These are phyloP conservation scores for Dolichomitus sp. DNA, from an alignment of 2,888 invertebrate species.

Conservation along the genomic window DNA sequence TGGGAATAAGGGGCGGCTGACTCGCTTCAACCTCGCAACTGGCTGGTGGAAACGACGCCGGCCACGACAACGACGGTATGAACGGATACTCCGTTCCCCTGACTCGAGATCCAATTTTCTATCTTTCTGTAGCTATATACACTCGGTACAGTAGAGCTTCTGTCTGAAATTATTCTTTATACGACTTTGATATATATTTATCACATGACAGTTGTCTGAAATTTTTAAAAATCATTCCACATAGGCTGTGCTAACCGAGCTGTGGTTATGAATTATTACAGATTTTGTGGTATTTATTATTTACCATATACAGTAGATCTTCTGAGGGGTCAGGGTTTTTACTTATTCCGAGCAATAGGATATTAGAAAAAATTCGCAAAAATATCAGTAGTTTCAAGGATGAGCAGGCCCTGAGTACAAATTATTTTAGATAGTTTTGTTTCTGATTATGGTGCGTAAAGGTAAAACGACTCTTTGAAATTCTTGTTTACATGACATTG, in stretches of 20 bases:
- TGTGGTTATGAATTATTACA: neutral
- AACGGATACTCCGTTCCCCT: slow-evolving; percentile 27
- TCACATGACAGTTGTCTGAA: neutral
- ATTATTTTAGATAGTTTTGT: neutral
- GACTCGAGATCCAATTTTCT: slow-evolving; percentile 39
- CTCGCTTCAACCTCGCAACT: slow-evolving; percentile 47
- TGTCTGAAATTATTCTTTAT: neutral
- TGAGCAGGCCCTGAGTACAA: neutral
- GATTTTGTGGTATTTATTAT: neutral
- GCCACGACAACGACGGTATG: slow-evolving; percentile 34
- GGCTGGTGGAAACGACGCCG: slow-evolving; percentile 35
- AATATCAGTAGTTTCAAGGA: neutral
- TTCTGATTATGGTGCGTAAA: neutral
- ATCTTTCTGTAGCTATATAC: slow-evolving; percentile 9
- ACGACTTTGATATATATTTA: neutral
- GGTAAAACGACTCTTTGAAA: neutral
- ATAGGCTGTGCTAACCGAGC: neutral
- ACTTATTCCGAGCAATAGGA: too few species aligned
- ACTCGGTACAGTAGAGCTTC: slow-evolving; percentile 20
- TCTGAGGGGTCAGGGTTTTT: too few species aligned
- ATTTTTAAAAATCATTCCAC: neutral
- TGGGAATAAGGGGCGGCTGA: slow-evolving; percentile 28
- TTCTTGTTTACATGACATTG: too few species aligned
- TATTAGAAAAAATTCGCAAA: too few species aligned
- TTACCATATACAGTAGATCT: too few species aligned